These are phyloP conservation scores for Cyclopterus lumpus DNA, from an alignment of 2,797 vertebrate genomes.

Conservation along the genomic window DNA sequence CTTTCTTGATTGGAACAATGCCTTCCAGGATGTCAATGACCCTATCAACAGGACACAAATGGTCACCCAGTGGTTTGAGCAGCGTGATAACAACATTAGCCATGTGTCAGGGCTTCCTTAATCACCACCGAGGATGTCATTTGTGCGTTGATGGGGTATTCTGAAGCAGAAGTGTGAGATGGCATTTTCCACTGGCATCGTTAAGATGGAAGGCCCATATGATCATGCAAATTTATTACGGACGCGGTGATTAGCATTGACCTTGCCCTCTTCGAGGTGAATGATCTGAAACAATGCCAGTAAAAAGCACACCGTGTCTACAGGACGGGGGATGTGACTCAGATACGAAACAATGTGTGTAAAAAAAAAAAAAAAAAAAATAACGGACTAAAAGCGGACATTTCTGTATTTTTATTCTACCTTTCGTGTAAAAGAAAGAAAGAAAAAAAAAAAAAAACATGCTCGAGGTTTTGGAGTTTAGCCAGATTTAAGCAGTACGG, in stretches of 20 bases:
- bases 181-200: slow-evolving; percentile 64
- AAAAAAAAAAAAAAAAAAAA: slow-evolving; percentile 10
- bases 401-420: slow-evolving; percentile 14
- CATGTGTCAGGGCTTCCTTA: slow-evolving; percentile 79
- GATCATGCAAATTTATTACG: slow-evolving; percentile 75
- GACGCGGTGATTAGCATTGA: slow-evolving; percentile 74
- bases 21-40: slow-evolving; percentile 75
- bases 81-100: slow-evolving; percentile 78
- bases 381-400: background rate
- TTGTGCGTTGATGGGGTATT: slow-evolving; percentile 74
- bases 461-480: slow-evolving; percentile 45
- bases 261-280: slow-evolving; percentile 69
- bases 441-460: slow-evolving; percentile 34
- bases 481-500: slow-evolving; percentile 45
- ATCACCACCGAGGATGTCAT: slow-evolving; percentile 72
- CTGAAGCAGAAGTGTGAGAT: slow-evolving; percentile 63
- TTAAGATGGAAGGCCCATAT: slow-evolving; percentile 70
- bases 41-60: slow-evolving; percentile 75
- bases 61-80: slow-evolving; percentile 76
- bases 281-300: slow-evolving; percentile 58
- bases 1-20: slow-evolving; percentile 68
- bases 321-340: slow-evolving; percentile 5
- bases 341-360: background rate
- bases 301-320: slow-evolving; percentile 18
- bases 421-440: slow-evolving; percentile 31